Evolutionary conservation across 2,113 vertebrate species (phyloP), one percentile per base, ranked within the genome.

Genomic region (Salvelinus sp.): DNA sequence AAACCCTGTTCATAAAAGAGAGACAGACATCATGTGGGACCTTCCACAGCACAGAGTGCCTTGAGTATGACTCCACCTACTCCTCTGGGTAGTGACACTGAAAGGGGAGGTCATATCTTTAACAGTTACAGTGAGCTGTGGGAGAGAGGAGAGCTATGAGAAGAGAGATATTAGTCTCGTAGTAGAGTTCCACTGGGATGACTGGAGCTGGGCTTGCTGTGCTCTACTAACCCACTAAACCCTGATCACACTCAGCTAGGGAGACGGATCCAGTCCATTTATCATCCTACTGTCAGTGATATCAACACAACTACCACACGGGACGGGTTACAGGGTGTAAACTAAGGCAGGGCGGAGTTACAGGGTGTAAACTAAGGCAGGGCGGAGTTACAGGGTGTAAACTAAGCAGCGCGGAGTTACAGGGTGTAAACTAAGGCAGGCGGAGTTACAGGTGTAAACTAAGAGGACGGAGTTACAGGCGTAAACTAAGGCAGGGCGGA

Each of bases 221-320:
- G 47, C 65, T 75, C 72, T 60, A 47, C 47, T 79, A 70, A 71
- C 76, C 75, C 62, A 81, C 23, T 75, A 65, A 72, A 78, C 73
- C 70, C 44, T 28, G 50, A 75, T 14, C 2, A 68, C 72, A 78
- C 64, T 69, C 58, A 22, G 13, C n/a, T 60, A 73, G 75, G 12
- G 64, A 6, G 64, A 27, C 2, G 3, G 10, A 58, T 81, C 66
- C 62, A 66, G 72, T 65, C 54, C 22, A 65, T 72, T 70, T 20
- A 68, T 23, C 22, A 67, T 73, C 38, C 38, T 44, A 44, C 9
- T 44, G 38, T 63, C 72, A 73, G 18, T 60, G 65, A 38, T 67
- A 22, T 30, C 74, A 72, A 73, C 14, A 33, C 25, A 48, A 48
- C 57, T 27, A 22, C 10, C 58, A 66, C 1, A 73, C 12, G 73